Evolutionary conservation across 2,888 invertebrate genomes (phyloP).

Genomic region (Drosophila austrosaltans): DNA sequence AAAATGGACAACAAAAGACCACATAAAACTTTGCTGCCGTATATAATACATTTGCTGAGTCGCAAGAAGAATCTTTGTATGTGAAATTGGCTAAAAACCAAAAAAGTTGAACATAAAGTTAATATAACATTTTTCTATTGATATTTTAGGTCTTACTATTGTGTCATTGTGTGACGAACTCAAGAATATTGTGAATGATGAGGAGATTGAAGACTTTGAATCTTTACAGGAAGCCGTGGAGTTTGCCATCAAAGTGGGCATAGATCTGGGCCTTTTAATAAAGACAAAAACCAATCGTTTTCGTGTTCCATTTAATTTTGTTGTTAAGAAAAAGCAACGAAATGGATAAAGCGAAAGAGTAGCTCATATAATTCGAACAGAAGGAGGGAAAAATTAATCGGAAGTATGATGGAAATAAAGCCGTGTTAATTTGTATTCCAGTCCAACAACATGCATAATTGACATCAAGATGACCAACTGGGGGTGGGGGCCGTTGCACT

Average conservation of each 20-base stretch:
- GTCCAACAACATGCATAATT: too few species aligned
- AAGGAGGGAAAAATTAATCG: not conserved
- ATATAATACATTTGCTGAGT: conserved; percentile 56
- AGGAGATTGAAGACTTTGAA: conserved; percentile 34
- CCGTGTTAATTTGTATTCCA: too few species aligned
- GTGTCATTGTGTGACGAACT: conserved; percentile 32
- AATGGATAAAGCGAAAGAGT: not conserved
- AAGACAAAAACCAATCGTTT: not conserved
- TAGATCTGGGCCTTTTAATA: conserved; percentile 46
- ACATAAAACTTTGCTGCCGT: conserved; percentile 38
- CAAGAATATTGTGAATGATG: conserved; percentile 28
- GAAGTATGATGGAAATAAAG: too few species aligned
- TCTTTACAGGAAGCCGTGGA: conserved; percentile 42
- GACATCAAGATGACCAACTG: too few species aligned
- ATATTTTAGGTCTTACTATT: conserved; percentile 21
- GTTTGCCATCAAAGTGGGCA: conserved; percentile 46
- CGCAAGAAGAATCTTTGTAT: conserved; percentile 24
- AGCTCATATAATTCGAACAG: not conserved
- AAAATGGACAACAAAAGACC: not conserved
- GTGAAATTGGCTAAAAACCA: not conserved
- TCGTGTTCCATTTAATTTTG: not conserved
- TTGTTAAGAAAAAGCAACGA: not conserved
- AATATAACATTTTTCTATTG: not conserved
- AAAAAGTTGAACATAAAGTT: conserved; percentile 38
- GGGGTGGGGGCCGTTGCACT: too few species aligned